Percentiles rank a stretch among this genome's conserved stretches.
Evolutionary conservation across 2,113 vertebrate species (phyloP).

Genomic region (Perognathus longimembris): DNA sequence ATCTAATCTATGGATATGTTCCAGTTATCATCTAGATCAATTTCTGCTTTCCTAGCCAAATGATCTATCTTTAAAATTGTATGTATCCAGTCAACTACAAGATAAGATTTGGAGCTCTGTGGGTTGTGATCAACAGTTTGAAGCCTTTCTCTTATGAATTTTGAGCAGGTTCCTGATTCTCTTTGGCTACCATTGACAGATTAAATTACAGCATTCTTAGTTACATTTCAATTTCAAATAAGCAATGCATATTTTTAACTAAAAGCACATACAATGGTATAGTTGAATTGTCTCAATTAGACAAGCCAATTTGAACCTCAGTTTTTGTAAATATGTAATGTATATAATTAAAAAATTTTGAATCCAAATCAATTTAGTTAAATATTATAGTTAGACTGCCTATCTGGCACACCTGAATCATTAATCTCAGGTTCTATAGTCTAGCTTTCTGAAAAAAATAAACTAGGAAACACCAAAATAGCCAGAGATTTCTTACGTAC

Average conservation of each 20-base stretch:
- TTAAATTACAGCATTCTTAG: not conserved
- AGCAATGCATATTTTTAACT: not conserved
- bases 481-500: not conserved
- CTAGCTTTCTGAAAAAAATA: not conserved
- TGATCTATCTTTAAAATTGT: constrained; percentile 5
- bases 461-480: not conserved
- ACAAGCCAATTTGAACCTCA: not conserved
- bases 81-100: not conserved
- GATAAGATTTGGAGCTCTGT: not conserved
- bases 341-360: not conserved
- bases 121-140: not conserved
- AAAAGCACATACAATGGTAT: not conserved
- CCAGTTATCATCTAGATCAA: constrained; percentile 7
- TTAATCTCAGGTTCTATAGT: not conserved
- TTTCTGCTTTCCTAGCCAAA: not conserved
- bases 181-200: not conserved
- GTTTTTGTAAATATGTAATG: not conserved
- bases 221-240: constrained; percentile 47
- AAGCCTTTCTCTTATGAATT: not conserved
- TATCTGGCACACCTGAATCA: not conserved
- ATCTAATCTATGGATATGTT: constrained; percentile 7
- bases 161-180: not conserved
- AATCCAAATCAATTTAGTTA: not conserved
- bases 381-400: not conserved
- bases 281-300: not conserved